Conservation (phyloP, 2,888 invertebrate species). For the Dichetophora obliterata region DNA sequence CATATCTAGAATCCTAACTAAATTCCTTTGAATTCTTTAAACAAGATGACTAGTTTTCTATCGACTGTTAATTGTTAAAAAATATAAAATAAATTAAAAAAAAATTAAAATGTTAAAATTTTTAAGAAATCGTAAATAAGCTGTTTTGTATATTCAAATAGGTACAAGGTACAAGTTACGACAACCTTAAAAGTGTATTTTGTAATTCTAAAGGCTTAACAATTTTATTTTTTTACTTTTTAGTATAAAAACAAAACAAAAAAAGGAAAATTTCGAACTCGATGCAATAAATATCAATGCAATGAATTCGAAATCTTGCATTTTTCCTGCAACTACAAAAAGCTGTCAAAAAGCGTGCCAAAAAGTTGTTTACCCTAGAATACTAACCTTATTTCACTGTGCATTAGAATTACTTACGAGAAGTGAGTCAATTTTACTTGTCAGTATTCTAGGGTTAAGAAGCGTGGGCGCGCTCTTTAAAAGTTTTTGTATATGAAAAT, state of each 20-base stretch:
- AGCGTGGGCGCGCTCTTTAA: background rate
- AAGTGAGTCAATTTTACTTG: too few relatives aligned
- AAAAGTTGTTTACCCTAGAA: too few relatives aligned
- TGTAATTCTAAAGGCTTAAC: background rate
- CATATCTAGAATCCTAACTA: constrained; percentile 27
- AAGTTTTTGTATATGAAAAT: background rate
- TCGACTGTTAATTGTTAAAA: constrained; percentile 9
- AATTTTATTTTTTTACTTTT: background rate
- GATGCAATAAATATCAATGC: too few relatives aligned
- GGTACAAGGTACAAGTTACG: constrained; percentile 20
- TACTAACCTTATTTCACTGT: too few relatives aligned
- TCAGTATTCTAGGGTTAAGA: too few relatives aligned
- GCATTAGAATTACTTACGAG: too few relatives aligned
- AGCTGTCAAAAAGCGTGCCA: background rate
- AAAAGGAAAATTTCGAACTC: constrained; percentile 1
- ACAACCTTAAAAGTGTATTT: constrained; percentile 15
- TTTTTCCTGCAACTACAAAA: background rate
- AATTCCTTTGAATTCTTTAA: constrained; percentile 45
- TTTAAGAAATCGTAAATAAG: background rate
- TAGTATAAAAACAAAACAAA: background rate
- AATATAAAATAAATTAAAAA: too few relatives aligned
- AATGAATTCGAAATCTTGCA: background rate
- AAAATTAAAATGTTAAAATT: too few relatives aligned
- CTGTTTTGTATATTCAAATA: background rate
- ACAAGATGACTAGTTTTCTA: constrained; percentile 57